Evolutionary conservation across 92 coral and sea anemone genomes (phyloP).

Genomic region (Epizoanthus scotinus): DNA sequence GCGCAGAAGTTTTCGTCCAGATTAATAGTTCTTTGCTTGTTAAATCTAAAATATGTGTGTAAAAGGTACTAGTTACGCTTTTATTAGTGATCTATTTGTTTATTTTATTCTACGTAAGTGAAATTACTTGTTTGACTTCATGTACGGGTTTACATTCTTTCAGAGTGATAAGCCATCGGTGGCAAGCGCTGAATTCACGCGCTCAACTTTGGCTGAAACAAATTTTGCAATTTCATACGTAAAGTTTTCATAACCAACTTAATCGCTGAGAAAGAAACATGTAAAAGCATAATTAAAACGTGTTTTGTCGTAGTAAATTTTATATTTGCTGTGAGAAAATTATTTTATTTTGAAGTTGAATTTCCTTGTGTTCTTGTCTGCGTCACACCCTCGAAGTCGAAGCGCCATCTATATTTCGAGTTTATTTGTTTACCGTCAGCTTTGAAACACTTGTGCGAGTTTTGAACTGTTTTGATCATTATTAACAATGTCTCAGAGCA

Average conservation of each 20-base stretch:
- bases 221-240: neutral
- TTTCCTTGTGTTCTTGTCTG: constrained; percentile 5
- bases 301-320: neutral
- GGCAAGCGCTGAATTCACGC: constrained; percentile 6
- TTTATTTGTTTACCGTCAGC: constrained; percentile 37
- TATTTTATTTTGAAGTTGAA: neutral
- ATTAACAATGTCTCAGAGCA: neutral
- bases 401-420: constrained; percentile 33
- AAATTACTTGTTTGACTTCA: constrained; percentile 12
- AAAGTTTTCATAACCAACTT: neutral
- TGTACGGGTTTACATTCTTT: constrained; percentile 10
- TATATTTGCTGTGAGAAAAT: neutral
- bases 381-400: constrained; percentile 39
- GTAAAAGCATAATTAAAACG: neutral
- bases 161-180: constrained; percentile 26
- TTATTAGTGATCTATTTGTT: neutral
- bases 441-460: neutral
- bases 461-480: constrained; percentile 14
- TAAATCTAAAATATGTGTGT: neutral
- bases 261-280: neutral
- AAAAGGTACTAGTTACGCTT: neutral
- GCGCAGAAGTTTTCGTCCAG: neutral
- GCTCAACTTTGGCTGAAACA: constrained; percentile 17
- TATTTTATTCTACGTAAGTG: neutral
- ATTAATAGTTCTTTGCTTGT: neutral